Conservation (phyloP, 2,888 invertebrate species). For the Cantharis nigra region DNA sequence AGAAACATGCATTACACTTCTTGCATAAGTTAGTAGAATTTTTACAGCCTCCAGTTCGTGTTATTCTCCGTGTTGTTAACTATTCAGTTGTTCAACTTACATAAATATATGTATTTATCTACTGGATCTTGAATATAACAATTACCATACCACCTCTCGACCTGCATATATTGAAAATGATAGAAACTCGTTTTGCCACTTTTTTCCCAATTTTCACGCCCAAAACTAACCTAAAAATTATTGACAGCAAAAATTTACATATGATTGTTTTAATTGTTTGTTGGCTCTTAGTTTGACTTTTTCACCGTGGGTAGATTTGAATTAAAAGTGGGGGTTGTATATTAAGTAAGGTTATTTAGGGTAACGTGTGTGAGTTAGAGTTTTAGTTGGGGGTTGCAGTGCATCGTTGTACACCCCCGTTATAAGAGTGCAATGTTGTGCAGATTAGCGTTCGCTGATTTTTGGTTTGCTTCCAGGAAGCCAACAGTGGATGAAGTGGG, state of each 20-base stretch:
- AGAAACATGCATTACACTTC: not conserved
- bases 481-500: conserved; percentile 85
- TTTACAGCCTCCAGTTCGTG: not conserved
- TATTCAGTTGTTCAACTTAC: not conserved
- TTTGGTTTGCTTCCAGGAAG: conserved; percentile 73
- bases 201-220: not conserved
- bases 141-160: too few relatives aligned
- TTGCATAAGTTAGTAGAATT: not conserved
- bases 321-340: conserved; percentile 42
- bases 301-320: not conserved
- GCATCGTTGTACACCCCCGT: conserved; percentile 21
- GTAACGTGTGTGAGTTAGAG: conserved; percentile 46
- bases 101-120: not conserved
- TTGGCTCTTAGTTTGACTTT: not conserved
- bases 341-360: conserved; percentile 53
- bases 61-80: not conserved
- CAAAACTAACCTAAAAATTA: not conserved
- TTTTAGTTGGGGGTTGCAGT: conserved; percentile 42
- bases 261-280: too few relatives aligned
- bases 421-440: conserved; percentile 39
- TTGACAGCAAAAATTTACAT: not conserved
- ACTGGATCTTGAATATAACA: not conserved
- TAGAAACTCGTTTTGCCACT: not conserved
- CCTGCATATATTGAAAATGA: not conserved
- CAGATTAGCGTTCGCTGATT: conserved; percentile 49